Percentiles rank a stretch among this genome's conserved stretches.
Conservation (phyloP, 1,140 invertebrate species). For the Drosophila parvula region DNA sequence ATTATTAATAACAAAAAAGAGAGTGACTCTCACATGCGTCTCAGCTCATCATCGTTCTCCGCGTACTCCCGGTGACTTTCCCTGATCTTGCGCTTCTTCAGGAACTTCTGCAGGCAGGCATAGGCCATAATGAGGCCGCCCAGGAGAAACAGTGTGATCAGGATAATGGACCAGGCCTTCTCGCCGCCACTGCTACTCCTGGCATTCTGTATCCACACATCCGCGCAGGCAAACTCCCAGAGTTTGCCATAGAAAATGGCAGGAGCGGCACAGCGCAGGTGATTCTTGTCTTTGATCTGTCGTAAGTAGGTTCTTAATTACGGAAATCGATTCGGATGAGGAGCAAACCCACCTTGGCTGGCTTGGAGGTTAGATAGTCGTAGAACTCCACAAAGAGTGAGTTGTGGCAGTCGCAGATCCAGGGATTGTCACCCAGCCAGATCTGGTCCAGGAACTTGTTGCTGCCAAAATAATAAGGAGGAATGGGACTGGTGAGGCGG, state of each 20-base stretch:
- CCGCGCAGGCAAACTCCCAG: constrained; percentile 88
- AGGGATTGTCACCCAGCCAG: constrained; percentile 88
- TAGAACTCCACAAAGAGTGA: constrained; percentile 86
- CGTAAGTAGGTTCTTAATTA: neutral
- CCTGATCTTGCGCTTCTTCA: constrained; percentile 83
- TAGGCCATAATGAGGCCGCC: constrained; percentile 31
- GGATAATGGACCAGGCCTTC: constrained; percentile 87
- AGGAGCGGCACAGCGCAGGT: constrained; percentile 87
- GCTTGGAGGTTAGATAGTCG: constrained; percentile 86
- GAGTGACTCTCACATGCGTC: constrained; percentile 85
- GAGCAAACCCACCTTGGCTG: constrained; percentile 84
- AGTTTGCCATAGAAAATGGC: constrained; percentile 86
- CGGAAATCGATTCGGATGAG: fast-evolving
- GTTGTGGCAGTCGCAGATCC: constrained; percentile 88
- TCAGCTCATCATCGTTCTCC: constrained; percentile 85
- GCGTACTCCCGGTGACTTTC: constrained; percentile 59
- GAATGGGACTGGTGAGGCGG: constrained; percentile 87
- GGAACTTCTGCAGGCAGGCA: constrained; percentile 82
- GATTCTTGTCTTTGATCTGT: constrained; percentile 66
- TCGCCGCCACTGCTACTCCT: constrained; percentile 83
- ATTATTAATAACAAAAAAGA: constrained; percentile 14
- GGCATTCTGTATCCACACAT: constrained; percentile 85
- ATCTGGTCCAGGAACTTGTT: constrained; percentile 86
- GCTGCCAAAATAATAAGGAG: constrained; percentile 86
- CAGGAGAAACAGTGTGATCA: constrained; percentile 84